A percentile compares a stretch with the other conserved stretches of the same genome.
Conservation (phyloP, 2,797 vertebrate species). For the Tolypeutes matacus region DNA sequence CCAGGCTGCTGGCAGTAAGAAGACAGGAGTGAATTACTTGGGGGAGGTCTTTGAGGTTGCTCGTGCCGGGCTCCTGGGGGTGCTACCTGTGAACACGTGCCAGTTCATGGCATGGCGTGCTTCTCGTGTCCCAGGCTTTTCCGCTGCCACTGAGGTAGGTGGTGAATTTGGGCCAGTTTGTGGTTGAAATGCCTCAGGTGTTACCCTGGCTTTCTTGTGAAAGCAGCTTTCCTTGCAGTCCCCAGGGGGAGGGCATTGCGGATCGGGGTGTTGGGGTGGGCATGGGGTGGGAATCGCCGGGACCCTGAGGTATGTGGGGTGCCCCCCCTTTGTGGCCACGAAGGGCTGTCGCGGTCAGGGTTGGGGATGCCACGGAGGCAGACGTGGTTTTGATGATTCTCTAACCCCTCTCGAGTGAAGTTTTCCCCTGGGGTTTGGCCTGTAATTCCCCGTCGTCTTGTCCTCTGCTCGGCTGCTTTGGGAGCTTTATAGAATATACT, state of each 20-base stretch:
- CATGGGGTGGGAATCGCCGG: not conserved
- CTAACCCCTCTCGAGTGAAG: not conserved
- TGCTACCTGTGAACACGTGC: too few relatives aligned
- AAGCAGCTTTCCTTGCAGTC: not conserved
- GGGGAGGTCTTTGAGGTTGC: too few relatives aligned
- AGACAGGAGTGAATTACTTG: too few relatives aligned
- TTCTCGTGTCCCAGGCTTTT: rapidly evolving
- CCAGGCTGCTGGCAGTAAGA: too few relatives aligned
- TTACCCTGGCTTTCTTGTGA: not conserved
- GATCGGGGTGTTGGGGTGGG: not conserved
- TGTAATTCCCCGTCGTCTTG: not conserved
- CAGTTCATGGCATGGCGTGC: too few relatives aligned
- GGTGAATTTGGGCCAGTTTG: not conserved
- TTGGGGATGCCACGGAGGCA: not conserved
- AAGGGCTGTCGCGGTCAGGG: not conserved
- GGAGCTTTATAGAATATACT: not conserved
- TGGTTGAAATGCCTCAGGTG: not conserved
- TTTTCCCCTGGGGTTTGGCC: not conserved
- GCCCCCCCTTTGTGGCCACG: not conserved
- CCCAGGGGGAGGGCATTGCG: not conserved
- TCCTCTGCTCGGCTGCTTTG: not conserved
- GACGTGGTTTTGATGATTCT: not conserved
- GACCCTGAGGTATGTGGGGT: not conserved
- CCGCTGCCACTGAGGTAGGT: not conserved
- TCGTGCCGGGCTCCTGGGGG: too few relatives aligned